phyloP scores from a whole-genome alignment of 2,888 invertebrate species.

The Apantesis nais region DNA sequence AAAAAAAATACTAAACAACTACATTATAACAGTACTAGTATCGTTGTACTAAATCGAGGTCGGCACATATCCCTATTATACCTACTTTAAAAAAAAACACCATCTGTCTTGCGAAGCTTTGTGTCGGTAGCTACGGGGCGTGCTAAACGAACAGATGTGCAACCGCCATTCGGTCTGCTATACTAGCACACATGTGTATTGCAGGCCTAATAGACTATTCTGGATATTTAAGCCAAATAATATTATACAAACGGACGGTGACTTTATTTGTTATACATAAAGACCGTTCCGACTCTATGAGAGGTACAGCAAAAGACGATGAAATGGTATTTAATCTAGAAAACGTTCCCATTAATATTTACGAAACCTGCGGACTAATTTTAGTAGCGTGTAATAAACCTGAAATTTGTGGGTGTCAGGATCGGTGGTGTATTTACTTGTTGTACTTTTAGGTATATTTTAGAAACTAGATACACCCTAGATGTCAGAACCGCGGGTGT shows the following conservation, averaged over 20 bases:
- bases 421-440: too few relatives aligned
- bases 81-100: background rate
- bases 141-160: conserved; percentile 7
- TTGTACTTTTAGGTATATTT: too few relatives aligned
- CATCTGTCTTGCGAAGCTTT: conserved; percentile 8
- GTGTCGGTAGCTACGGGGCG: background rate
- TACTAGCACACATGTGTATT: background rate
- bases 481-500: too few relatives aligned
- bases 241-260: background rate
- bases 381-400: too few relatives aligned
- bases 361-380: too few relatives aligned
- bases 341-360: too few relatives aligned
- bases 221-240: background rate
- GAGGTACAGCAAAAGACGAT: too few relatives aligned
- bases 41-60: background rate
- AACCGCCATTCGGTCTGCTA: background rate
- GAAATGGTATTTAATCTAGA: too few relatives aligned
- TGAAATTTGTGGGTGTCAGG: too few relatives aligned
- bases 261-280: too few relatives aligned
- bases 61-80: background rate
- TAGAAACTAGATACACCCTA: too few relatives aligned
- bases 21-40: background rate
- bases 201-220: background rate
- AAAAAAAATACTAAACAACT: background rate
- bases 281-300: too few relatives aligned